These are phyloP conservation scores for Drosophila setosimentum DNA, from an alignment of 2,888 invertebrate genomes.

Conservation along the genomic window DNA sequence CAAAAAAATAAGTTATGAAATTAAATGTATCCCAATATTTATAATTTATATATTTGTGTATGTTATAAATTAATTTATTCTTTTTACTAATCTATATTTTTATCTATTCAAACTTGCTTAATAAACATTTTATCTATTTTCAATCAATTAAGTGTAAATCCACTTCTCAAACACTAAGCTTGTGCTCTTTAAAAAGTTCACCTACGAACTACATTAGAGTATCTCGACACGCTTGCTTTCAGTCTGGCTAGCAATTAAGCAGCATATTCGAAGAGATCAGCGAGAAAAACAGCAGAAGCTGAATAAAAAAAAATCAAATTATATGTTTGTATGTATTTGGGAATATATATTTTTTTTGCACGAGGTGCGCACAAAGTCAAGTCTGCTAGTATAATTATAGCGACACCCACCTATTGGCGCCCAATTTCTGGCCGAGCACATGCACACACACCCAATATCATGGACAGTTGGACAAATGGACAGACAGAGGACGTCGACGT, in stretches of 20 bases:
- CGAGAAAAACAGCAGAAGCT: background rate
- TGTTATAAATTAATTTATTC: background rate
- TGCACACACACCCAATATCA: conserved; percentile 58
- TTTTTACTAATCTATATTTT: background rate
- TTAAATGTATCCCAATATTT: background rate
- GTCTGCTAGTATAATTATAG: conserved; percentile 76
- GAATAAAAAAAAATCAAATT: background rate
- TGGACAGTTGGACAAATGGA: conserved; percentile 33
- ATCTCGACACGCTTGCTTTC: conserved; percentile 4
- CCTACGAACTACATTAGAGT: background rate
- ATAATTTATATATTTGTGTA: background rate
- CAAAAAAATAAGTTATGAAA: background rate
- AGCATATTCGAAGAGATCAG: conserved; percentile 26
- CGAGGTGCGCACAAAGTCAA: conserved; percentile 81
- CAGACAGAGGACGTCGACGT: conserved; percentile 48
- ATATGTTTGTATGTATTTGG: conserved; percentile 23
- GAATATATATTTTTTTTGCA: conserved; percentile 69
- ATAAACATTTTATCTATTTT: background rate
- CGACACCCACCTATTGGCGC: conserved; percentile 82
- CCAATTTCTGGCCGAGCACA: conserved; percentile 64
- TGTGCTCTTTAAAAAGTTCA: background rate
- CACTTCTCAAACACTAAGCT: background rate
- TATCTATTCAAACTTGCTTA: too few relatives aligned
- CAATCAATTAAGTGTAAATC: background rate
- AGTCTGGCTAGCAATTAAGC: conserved; percentile 30